Base-by-base conservation (phyloP, 1,140 invertebrate species). In the Zaprionus nigranus region DNA sequence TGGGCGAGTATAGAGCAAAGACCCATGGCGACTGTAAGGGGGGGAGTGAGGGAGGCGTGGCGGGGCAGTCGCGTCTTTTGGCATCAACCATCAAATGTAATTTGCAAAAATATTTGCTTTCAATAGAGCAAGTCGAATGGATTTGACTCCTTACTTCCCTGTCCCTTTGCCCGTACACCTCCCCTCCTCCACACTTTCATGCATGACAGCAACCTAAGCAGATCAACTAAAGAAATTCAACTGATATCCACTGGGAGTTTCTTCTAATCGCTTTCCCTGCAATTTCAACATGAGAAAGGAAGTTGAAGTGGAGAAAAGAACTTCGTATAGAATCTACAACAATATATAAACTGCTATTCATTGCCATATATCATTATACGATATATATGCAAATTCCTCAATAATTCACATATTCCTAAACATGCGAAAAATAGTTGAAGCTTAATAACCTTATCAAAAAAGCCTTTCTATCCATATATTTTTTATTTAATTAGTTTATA, bases 21-120 rank as follows among this genome's bases (percentile, higher is more conserved):
- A 51, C 11, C 40, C 7, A 3, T 46, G 40, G n/a, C 40, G n/a
- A 46, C n/a, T 46, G 40, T 7, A 46, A 46, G 6, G 6, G 40
- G 2, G 0, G n/a, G 38, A 6, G n/a, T 17, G 40, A 9, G 20
- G 9, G 2, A 2, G 0, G 30, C 30, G 9, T 30, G 30, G 11
- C 20, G 20, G 12, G 40, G 43, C 40, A 53, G 11, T 63, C 53
- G 49, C 59, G 59, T 78, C 73, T 69, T 69, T 67, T 56, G 56
- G 36, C 26, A 63, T 40, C 54, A 72, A 54, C 79, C 64, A 70
- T 77, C 72, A 79, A 83, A 88, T 88, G 70, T 84, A 88, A 87
- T 88, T 88, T 88, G 70, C 78, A 81, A 90, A 88, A 81, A 90
- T 90, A 88, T 88, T 88, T 88, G 65, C 81, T 69, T 90, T 88